Evolutionary conservation across 2,113 vertebrate species (phyloP).

Genomic region (Casuarius casuarius): DNA sequence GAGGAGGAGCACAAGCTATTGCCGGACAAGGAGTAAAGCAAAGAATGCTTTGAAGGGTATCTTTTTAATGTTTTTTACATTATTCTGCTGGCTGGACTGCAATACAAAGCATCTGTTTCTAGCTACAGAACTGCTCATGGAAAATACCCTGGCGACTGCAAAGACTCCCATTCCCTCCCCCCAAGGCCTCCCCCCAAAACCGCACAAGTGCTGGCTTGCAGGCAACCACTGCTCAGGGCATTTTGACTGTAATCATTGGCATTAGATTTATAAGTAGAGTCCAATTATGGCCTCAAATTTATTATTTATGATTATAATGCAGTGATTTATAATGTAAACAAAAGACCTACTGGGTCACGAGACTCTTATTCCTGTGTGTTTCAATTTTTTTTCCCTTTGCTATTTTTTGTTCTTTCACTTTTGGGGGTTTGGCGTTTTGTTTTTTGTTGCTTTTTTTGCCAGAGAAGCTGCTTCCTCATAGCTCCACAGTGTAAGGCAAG

Average conservation of each 20-base stretch:
- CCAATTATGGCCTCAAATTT: conserved; percentile 31
- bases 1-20: not conserved
- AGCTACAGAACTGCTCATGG: conserved; percentile 76
- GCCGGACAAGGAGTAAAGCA: not conserved
- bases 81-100: conserved; percentile 51
- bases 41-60: conserved; percentile 69
- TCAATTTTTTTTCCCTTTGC: not conserved
- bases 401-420: not conserved
- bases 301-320: not conserved
- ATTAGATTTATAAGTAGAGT: not conserved
- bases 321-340: conserved; percentile 33
- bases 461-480: not conserved
- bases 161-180: not conserved
- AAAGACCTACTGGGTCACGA: conserved; percentile 7
- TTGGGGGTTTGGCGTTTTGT: not conserved
- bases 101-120: conserved; percentile 82
- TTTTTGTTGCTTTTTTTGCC: not conserved
- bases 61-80: conserved; percentile 65
- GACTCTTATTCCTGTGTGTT: not conserved
- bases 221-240: not conserved
- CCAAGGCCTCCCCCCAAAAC: conserved; percentile 13
- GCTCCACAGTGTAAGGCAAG: not conserved
- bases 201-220: not conserved
- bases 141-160: conserved; percentile 77
- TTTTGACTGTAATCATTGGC: conserved; percentile 37